Evolutionary conservation across 2,797 vertebrate species (phyloP), one percentile per base, ranked within the genome.

Genomic region (Helicolenus hilgendorfi): DNA sequence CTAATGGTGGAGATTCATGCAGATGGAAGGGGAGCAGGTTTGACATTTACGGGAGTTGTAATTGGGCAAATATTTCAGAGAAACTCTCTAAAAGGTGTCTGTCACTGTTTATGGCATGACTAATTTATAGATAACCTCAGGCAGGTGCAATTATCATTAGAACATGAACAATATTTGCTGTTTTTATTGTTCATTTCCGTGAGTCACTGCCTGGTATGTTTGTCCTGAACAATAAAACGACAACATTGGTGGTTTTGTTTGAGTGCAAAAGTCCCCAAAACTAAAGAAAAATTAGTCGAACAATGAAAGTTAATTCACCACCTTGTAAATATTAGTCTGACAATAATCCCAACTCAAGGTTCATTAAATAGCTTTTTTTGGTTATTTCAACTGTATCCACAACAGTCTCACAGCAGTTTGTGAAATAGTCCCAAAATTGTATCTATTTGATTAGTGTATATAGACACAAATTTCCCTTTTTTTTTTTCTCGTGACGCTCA

Each of bases 41-140:
- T 74, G 84, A 67, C 81, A 74, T 83, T 71, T 79, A 10, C 45
- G 10, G 22, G 7, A 7, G 6, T 31, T 29, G 22, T 36, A 35
- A 79, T 70, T 79, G 26, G 31, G 2, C 63, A 26, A 13, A 85
- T 60, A 74, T 59, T 81, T 38, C 22, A 31, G n/a, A 38, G 31
- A 26, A 29, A 58, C 45, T 49, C 18, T 7, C 7, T 45, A 14
- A 71, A 10, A 26, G 15, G 29, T 35, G 9, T n/a, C 18, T 8
- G 20, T 38, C 9, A 26, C 2, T 60, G 8, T 74, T 77, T 53
- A 85, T 38, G 7, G 14, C 18, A 20, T 49, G 45, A 79, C 14
- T 53, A 14, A 71, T 81, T 70, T 20, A 64, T 36, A 9, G 41
- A 49, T 22, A 63, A 22, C 20, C 59, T 38, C 20, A 18, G 33